Evolutionary conservation across 2,888 invertebrate species (phyloP).

Genomic region (Norana najaformis): DNA sequence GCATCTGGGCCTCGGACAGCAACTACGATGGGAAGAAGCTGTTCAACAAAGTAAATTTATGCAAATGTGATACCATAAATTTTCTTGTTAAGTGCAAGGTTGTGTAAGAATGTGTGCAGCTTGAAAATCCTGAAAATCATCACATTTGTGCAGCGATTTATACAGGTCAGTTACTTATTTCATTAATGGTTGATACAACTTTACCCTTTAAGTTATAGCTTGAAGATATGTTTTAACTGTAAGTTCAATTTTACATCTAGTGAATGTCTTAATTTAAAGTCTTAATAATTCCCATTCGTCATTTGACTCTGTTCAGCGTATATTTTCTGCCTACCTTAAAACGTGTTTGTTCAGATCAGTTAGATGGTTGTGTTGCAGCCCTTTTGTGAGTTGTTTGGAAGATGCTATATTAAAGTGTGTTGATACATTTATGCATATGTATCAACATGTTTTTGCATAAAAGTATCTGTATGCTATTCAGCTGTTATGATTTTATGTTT

Average conservation of each 20-base stretch:
- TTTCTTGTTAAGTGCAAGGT: background rate
- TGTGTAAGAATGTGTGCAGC: background rate
- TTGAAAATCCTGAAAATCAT: background rate
- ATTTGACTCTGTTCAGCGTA: too few relatives aligned
- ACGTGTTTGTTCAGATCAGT: too few relatives aligned
- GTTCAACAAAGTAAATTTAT: conserved; percentile 73
- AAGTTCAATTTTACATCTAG: background rate
- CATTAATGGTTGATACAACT: background rate
- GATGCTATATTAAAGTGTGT: too few relatives aligned
- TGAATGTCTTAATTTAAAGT: background rate
- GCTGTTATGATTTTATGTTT: background rate
- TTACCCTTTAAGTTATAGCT: background rate
- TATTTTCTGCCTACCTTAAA: too few relatives aligned
- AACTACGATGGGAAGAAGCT: conserved; percentile 82
- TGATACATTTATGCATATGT: too few relatives aligned
- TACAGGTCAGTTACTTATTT: background rate
- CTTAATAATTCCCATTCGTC: too few relatives aligned
- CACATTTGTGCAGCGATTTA: background rate
- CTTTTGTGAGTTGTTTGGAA: too few relatives aligned
- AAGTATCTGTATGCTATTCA: conserved; percentile 24
- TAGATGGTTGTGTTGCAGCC: too few relatives aligned
- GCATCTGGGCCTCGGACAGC: conserved; percentile 83
- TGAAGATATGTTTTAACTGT: background rate
- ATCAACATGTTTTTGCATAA: background rate
- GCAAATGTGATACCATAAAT: background rate